Base-by-base conservation (phyloP, 2,888 invertebrate genomes). In the Tenthredo scrophulariae region DNA sequence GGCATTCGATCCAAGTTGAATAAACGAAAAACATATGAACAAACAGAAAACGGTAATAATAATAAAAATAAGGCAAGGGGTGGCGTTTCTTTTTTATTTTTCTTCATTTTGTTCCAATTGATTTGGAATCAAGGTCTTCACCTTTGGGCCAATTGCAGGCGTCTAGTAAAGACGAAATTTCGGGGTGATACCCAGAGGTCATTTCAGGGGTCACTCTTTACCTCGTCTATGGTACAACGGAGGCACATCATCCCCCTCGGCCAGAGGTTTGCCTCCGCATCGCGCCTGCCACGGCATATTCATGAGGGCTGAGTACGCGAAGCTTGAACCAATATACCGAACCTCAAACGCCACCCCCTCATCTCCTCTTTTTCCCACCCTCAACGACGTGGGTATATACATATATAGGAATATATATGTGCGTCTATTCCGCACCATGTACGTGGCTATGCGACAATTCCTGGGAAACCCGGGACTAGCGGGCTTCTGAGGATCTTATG, bases 241-340 rank as follows among this genome's bases (percentile, higher is more conserved):
- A 22, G 80, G 26, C 62, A n/a, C 43, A 37, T 33, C 40, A 40
- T 62, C 62, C 26, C 80, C 67, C 29, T 70, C 83, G 70, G 67
- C 70, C 46, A 83, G 46, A 67, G 67, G 83, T 83, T 83, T 58
- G 80, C 65, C 83, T 43, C 43, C 67, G 83, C 67, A 67, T 83
- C 67, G 67, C 46, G 83, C 91, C 91, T 91, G 92, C 90, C 88
- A 87, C 88, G 86, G 91, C 92, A 91, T 91, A 91, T 91, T 91
- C 92, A 91, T 91, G 91, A 91, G 91, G 88, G 91, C 91, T 91
- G 91, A 91, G 91, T 91, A 90, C 89, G 91, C 91, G 89, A 88
- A 89, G 91, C 90, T 91, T 90, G 88, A 90, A 90, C 91, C 91
- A 91, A 91, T 91, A 91, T 90, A 89, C 65, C 67, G 40, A 29